Percentiles rank a stretch among this genome's conserved stretches.
Evolutionary conservation across 2,797 vertebrate genomes (phyloP).

Genomic region (Miopithecus talapoin): DNA sequence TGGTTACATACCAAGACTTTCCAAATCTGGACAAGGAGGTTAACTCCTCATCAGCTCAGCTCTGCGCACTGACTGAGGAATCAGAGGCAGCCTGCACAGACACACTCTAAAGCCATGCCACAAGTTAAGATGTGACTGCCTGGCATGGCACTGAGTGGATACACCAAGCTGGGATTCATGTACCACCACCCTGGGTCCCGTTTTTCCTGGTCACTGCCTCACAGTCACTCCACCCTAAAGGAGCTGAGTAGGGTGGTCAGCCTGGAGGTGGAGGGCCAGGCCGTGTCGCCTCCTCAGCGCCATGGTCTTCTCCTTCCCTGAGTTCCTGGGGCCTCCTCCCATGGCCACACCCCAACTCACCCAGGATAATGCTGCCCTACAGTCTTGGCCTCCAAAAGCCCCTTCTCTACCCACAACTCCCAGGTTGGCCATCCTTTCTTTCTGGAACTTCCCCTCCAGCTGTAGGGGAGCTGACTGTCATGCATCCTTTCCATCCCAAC

Average conservation of each 20-base stretch:
- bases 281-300: fast-evolving
- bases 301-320: neutral
- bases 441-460: neutral
- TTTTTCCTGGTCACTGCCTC: neutral
- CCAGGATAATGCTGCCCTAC: fast-evolving
- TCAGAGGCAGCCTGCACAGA: neutral
- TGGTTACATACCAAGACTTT: neutral
- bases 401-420: neutral
- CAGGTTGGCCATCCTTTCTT: neutral
- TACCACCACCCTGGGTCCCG: fast-evolving
- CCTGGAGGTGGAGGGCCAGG: neutral
- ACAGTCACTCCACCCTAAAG: neutral
- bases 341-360: fast-evolving
- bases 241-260: neutral
- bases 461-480: fast-evolving
- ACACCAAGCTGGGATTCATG: fast-evolving
- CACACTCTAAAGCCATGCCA: fast-evolving
- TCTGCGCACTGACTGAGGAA: fast-evolving
- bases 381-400: neutral
- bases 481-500: neutral
- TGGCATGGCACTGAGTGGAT: fast-evolving
- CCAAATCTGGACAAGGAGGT: neutral
- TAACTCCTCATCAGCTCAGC: neutral
- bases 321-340: neutral
- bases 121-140: fast-evolving